Evolutionary conservation across 2,113 vertebrate species (phyloP).

Genomic region (Microtus richardsoni): DNA sequence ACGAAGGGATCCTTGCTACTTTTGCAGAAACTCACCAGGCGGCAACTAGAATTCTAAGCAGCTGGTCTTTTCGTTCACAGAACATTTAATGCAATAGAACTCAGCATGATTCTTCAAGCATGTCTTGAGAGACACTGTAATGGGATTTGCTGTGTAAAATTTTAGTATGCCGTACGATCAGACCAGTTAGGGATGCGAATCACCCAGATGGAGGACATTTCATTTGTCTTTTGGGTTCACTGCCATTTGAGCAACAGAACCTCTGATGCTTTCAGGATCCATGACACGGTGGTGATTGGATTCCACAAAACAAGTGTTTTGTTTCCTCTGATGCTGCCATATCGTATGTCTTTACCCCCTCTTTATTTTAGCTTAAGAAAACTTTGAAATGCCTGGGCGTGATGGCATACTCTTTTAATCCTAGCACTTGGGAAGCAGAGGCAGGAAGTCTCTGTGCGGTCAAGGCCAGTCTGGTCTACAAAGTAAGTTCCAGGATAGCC

Average conservation of each 20-base stretch:
- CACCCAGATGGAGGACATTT: slow-evolving; percentile 14
- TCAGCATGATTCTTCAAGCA: not conserved
- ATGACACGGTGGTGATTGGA: not conserved
- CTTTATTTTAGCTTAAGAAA: not conserved
- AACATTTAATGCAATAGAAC: slow-evolving; percentile 31
- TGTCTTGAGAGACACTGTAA: not conserved
- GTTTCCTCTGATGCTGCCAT: not conserved
- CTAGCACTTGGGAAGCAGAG: not conserved
- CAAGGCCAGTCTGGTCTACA: not conserved
- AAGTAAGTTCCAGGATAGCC: not conserved
- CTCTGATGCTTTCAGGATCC: not conserved
- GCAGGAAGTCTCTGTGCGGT: not conserved
- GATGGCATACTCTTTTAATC: not conserved
- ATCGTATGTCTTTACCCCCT: not conserved
- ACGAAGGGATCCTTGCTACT: not conserved
- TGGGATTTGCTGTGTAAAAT: not conserved
- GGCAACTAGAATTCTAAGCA: slow-evolving; percentile 38
- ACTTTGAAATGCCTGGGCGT: not conserved
- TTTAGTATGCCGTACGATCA: slow-evolving; percentile 24
- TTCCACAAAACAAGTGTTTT: not conserved
- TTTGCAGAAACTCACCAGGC: slow-evolving; percentile 13
- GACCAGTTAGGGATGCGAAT: slow-evolving; percentile 25
- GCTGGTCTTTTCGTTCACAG: slow-evolving; percentile 18
- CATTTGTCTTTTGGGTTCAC: slow-evolving; percentile 6
- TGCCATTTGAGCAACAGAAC: slow-evolving; percentile 24